phyloP scores from a whole-genome alignment of 2,888 invertebrate genomes.

The Argyresthia goedartella region DNA sequence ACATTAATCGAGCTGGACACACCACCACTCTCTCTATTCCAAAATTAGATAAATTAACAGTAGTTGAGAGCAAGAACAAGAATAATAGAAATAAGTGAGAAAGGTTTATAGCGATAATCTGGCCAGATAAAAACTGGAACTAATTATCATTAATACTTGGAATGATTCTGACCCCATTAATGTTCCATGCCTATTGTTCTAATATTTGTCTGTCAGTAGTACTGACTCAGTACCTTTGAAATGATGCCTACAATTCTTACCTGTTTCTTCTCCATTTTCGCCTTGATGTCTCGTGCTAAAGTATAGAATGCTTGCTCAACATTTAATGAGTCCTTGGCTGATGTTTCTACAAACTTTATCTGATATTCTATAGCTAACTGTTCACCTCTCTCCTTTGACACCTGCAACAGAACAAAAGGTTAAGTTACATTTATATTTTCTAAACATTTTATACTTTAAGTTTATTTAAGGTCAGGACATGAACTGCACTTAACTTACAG shows the following conservation, averaged over 20 bases:
- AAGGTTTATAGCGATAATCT: too few relatives aligned
- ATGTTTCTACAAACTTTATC: slow-evolving; percentile 99
- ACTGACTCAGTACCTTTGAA: background rate
- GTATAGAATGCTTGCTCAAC: slow-evolving; percentile 99
- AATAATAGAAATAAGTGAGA: too few relatives aligned
- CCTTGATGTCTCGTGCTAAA: slow-evolving; percentile 96
- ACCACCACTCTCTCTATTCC: too few relatives aligned
- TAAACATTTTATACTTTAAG: too few relatives aligned
- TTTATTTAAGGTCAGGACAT: too few relatives aligned
- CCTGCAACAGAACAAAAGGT: slow-evolving; percentile 48
- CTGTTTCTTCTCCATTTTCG: slow-evolving; percentile 98
- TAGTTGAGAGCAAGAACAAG: background rate
- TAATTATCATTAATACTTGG: too few relatives aligned
- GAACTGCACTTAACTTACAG: too few relatives aligned
- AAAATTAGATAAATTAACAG: background rate
- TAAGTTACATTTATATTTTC: too few relatives aligned
- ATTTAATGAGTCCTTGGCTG: slow-evolving; percentile 97
- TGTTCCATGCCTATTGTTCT: too few relatives aligned
- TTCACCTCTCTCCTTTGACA: slow-evolving; percentile 96
- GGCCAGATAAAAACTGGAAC: background rate
- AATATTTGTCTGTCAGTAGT: too few relatives aligned
- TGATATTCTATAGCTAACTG: slow-evolving; percentile 97
- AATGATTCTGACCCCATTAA: too few relatives aligned
- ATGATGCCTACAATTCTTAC: slow-evolving; percentile 65
- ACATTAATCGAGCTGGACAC: background rate